Percentiles rank a stretch among this genome's conserved stretches.
These are phyloP conservation scores for Venturia canescens DNA, from an alignment of 1,140 invertebrate genomes.

Conservation along the genomic window DNA sequence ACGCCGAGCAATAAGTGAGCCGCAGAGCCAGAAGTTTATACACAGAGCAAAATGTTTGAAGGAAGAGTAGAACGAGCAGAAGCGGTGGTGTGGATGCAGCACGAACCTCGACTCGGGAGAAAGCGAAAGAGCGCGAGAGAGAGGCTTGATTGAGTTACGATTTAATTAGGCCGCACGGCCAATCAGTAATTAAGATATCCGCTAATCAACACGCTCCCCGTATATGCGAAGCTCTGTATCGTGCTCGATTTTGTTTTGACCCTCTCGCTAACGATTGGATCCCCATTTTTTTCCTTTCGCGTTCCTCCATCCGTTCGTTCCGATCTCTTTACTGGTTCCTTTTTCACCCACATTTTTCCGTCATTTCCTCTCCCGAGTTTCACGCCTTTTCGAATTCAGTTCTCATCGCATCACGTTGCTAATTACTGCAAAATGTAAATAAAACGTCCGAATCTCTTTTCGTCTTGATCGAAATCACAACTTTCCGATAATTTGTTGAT, in stretches of 20 bases:
- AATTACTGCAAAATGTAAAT: too few relatives aligned
- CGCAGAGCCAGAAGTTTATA: not conserved
- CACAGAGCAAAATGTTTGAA: not conserved
- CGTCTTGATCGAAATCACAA: too few relatives aligned
- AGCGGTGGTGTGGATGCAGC: not conserved
- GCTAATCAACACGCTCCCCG: constrained; percentile 68
- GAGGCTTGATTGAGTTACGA: constrained; percentile 72
- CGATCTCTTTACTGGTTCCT: not conserved
- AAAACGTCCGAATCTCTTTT: too few relatives aligned
- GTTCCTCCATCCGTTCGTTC: constrained; percentile 16
- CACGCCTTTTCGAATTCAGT: not conserved
- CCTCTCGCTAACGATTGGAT: constrained; percentile 31
- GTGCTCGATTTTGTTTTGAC: constrained; percentile 31
- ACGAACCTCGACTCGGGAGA: not conserved
- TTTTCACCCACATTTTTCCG: constrained; percentile 30
- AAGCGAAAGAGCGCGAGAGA: constrained; percentile 15
- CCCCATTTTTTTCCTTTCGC: constrained; percentile 36
- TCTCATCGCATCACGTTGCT: too few relatives aligned
- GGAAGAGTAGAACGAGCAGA: constrained; percentile 11
- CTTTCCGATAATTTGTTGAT: too few relatives aligned
- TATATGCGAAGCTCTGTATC: constrained; percentile 38
- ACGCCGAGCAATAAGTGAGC: not conserved
- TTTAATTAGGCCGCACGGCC: constrained; percentile 72
- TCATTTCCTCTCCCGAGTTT: constrained; percentile 40
- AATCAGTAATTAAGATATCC: constrained; percentile 75